These are phyloP conservation scores for Perccottus glenii DNA, from an alignment of 2,113 vertebrate species.

Conservation along the genomic window DNA sequence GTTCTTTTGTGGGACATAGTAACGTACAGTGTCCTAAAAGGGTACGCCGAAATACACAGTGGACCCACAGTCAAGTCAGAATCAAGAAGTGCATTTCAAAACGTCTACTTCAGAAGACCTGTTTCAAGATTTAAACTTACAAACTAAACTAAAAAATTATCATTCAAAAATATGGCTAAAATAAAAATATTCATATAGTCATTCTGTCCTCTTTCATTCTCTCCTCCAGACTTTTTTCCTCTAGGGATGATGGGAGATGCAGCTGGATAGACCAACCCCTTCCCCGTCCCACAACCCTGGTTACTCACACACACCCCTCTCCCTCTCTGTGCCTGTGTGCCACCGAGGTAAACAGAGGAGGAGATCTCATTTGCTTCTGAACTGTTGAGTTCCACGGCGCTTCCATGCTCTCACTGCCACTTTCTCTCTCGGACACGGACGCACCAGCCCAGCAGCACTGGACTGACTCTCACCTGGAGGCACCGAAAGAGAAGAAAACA, in stretches of 20 bases:
- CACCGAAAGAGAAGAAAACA: neutral
- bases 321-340: slow-evolving; percentile 40
- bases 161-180: too few species aligned
- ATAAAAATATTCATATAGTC: too few species aligned
- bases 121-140: too few species aligned
- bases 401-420: slow-evolving; percentile 12
- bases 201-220: slow-evolving; percentile 10
- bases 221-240: slow-evolving; percentile 43
- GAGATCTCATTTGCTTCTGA: slow-evolving; percentile 74
- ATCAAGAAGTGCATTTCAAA: too few species aligned
- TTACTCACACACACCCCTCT: slow-evolving; percentile 14
- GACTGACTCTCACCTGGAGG: neutral
- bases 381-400: slow-evolving; percentile 72
- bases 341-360: slow-evolving; percentile 54
- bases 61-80: too few species aligned
- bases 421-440: neutral
- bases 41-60: too few species aligned
- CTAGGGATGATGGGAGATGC: slow-evolving; percentile 61
- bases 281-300: neutral
- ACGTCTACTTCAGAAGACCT: too few species aligned
- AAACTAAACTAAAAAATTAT: too few species aligned
- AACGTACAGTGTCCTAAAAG: too few species aligned
- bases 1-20: too few species aligned
- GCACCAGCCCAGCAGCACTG: too few species aligned
- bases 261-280: slow-evolving; percentile 55